A percentile compares a stretch with the other conserved stretches of the same genome.
Evolutionary conservation across 2,797 vertebrate genomes (phyloP).

Genomic region (Vipera latastei): DNA sequence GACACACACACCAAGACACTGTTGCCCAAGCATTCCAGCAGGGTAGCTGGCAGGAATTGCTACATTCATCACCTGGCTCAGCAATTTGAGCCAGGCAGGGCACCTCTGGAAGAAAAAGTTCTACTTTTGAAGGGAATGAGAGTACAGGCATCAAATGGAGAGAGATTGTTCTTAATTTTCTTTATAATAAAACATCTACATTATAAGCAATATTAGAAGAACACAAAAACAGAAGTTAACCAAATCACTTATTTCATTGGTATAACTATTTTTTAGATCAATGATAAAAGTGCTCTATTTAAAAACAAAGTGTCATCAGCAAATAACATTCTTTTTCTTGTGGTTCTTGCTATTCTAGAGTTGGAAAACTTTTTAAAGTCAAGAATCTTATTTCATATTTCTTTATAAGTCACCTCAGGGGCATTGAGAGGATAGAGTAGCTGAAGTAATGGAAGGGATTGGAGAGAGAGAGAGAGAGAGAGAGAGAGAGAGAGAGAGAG

Average conservation of each 20-base stretch:
- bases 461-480: too few relatives aligned
- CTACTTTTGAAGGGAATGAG: not conserved
- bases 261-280: not conserved
- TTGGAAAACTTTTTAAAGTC: not conserved
- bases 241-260: not conserved
- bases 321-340: not conserved
- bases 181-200: not conserved
- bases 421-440: not conserved
- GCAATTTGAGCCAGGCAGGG: not conserved
- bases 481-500: too few relatives aligned
- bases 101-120: not conserved
- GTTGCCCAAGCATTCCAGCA: not conserved
- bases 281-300: not conserved
- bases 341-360: not conserved
- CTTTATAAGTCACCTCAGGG: not conserved
- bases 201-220: not conserved
- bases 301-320: not conserved
- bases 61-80: not conserved
- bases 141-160: not conserved
- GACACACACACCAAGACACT: not conserved
- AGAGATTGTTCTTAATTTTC: accelerated
- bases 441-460: not conserved
- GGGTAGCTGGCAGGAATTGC: not conserved
- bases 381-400: not conserved
- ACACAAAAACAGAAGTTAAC: not conserved